phyloP scores from a whole-genome alignment of 2,797 vertebrate genomes.

The Syndactyla subalaris region DNA sequence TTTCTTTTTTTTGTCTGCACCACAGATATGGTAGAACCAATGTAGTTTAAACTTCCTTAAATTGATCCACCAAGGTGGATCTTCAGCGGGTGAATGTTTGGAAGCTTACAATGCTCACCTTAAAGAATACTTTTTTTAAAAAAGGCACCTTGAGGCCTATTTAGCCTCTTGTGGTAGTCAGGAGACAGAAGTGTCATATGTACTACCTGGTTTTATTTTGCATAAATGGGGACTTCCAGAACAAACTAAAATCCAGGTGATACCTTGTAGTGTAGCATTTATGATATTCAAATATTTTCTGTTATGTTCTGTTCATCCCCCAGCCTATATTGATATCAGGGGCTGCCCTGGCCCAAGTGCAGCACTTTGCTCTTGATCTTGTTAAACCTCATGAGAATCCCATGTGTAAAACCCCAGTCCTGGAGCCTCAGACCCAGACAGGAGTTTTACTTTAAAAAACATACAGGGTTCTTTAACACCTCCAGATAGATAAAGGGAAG shows the following conservation, averaged over 20 bases:
- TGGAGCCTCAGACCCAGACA: background rate
- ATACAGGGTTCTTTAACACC: background rate
- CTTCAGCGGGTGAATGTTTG: background rate
- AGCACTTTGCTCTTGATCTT: background rate
- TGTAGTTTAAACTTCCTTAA: background rate
- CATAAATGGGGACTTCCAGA: background rate
- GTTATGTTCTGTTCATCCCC: background rate
- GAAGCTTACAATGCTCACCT: background rate
- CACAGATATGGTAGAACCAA: background rate
- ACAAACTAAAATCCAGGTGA: background rate
- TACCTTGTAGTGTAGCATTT: background rate
- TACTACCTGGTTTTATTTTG: background rate
- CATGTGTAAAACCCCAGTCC: background rate
- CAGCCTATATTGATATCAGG: fast-evolving
- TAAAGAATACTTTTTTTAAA: background rate
- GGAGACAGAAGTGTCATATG: background rate
- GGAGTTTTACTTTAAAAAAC: background rate
- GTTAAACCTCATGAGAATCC: background rate
- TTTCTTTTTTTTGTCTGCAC: background rate
- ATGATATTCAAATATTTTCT: background rate
- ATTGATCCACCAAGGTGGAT: background rate
- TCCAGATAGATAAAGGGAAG: background rate
- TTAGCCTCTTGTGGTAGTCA: background rate
- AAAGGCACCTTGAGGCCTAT: background rate
- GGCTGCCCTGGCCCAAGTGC: background rate